These are phyloP conservation scores for Hippoglossus hippoglossus DNA, from an alignment of 2,797 vertebrate species.

Conservation along the genomic window DNA sequence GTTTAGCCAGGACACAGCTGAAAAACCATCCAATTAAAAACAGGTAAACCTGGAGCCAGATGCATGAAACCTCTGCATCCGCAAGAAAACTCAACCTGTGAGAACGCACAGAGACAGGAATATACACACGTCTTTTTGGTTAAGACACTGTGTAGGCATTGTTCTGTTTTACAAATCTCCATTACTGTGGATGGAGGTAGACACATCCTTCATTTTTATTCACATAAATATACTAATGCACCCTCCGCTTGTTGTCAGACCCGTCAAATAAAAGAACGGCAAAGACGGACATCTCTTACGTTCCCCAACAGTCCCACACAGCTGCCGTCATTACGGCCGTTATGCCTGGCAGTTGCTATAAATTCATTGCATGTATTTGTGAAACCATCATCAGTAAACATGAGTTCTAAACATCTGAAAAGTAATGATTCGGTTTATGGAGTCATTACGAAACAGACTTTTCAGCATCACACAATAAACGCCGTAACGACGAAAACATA, in stretches of 20 bases:
- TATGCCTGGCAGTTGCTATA: background rate
- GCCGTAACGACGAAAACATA: background rate
- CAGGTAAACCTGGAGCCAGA: background rate
- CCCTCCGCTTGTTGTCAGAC: background rate
- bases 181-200: background rate
- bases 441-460: background rate
- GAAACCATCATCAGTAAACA: background rate
- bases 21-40: background rate
- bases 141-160: background rate
- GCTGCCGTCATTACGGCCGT: background rate
- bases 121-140: background rate
- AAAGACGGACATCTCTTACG: background rate
- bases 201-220: background rate
- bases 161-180: background rate
- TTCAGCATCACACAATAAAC: background rate
- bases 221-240: background rate
- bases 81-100: background rate
- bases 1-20: background rate
- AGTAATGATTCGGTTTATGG: conserved; percentile 2
- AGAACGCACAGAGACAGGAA: background rate
- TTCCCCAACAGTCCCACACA: background rate
- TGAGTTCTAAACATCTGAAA: background rate
- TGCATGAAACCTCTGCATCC: background rate
- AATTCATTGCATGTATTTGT: too few species aligned
- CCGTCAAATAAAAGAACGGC: background rate